Evolutionary conservation across 2,113 vertebrate genomes (phyloP), one percentile per base, ranked within the genome.

Genomic region (Antennarius striatus): DNA sequence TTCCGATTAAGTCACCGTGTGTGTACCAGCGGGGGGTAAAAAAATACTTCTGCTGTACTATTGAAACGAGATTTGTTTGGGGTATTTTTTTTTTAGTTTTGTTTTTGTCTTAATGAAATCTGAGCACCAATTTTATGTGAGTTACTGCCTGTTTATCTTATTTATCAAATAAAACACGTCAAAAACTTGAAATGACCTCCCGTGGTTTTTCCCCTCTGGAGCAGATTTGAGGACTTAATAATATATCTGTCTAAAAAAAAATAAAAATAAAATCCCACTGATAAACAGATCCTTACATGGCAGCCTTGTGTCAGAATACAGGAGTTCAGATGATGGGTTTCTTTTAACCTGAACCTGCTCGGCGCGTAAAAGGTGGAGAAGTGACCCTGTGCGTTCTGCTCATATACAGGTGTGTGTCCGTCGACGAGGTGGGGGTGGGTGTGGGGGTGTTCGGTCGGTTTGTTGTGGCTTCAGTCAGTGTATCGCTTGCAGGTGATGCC

Each of bases 401-500:
- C 71, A 49, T 54, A 63, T 12, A 67, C 66, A 49, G 45, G 42
- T 57, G 43, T 43, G 45, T 67, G 40, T 49, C 56, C 49, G 51
- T 57, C 48, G 61, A 15, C n/a, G n/a, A n/a, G 43, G 46, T 7
- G 32, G 48, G 51, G 42, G 73, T 69, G 72, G 71, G 70, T 46
- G 73, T 69, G 73, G 71, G 72, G 71, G 70, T 46, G 73, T 69
- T 61, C 63, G 45, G 82, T 85, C 80, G 88, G 90, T 93, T 91
- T 91, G 92, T 88, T 92, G 90, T 87, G 88, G 85, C 86, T 91
- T 90, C 88, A 90, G 80, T 90, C 89, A 83, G 86, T 91, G 92
- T 93, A 92, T 94, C 89, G 90, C 90, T 93, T 91, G 93, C 92
- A 94, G 94, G 93, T 94, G 96, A 97, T 97, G 95, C 95, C 96